Base-by-base conservation (phyloP, 2,113 vertebrate species). In the Epinephelus moara region DNA sequence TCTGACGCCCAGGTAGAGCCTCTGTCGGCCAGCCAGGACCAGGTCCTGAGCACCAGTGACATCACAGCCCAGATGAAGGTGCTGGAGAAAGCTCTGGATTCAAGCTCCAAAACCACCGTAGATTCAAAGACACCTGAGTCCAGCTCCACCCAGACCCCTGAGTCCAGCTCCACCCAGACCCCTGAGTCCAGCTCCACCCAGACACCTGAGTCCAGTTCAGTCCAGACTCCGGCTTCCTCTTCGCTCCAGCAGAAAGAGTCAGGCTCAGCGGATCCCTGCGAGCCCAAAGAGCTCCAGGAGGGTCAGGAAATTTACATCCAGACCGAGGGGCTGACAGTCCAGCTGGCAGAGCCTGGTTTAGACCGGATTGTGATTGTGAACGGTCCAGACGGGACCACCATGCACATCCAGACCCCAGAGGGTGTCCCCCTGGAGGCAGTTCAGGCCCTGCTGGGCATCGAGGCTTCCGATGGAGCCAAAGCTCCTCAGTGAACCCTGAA, bases 231-330 rank as follows among this genome's bases (percentile, higher is more conserved):
- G n/a, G 23, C 45, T 0, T n/a, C 73, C 2, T 18, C 42, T 14
- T 50, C 70, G 52, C 27, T 30, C n/a, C 78, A 79, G 42, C 80
- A 77, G 60, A 59, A 3, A 60, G 27, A n/a, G 66, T 69, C 53
- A 9, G n/a, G 45, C 17, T 25, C 52, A n/a, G 19, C 27, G 0
- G 78, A 87, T 37, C 1, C 19, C 3, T 30, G 12, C 2, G 80
- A 87, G 75, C 21, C 77, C 52, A 95, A 96, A 80, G 89, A 96
- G 45, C 75, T 82, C 75, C 92, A 93, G 45, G 93, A 94, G 73
- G 93, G 92, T 14, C 87, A 96, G 80, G 94, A 95, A 81, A 93
- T 96, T 74, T 95, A 96, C 75, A 95, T 97, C 88, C 95, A 96
- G 86, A 96, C 96, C 4, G 92, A 96, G 9, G 94, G 94, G 5